These are phyloP conservation scores for Poecilia gillii DNA, from an alignment of 2,797 vertebrate genomes.

Conservation along the genomic window DNA sequence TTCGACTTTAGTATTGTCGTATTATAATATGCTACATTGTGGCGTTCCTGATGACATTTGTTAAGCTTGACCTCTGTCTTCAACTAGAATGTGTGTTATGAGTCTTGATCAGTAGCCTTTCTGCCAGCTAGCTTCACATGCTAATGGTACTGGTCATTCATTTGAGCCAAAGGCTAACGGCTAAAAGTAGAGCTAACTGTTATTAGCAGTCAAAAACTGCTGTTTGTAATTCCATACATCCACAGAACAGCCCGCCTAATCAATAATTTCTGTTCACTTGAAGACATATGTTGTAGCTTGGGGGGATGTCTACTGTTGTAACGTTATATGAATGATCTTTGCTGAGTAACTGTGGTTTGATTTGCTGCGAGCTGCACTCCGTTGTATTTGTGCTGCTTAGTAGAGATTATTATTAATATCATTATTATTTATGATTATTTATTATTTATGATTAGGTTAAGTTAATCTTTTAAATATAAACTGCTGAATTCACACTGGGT, in stretches of 20 bases:
- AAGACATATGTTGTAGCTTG: background rate
- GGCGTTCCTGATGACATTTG: accelerated
- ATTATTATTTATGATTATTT: background rate
- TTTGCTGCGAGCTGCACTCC: background rate
- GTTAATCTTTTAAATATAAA: background rate
- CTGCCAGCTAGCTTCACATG: slow-evolving; percentile 37
- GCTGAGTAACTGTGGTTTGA: background rate
- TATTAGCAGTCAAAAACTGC: background rate
- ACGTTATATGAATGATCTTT: background rate
- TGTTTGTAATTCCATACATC: background rate
- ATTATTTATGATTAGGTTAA: background rate
- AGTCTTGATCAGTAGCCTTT: background rate
- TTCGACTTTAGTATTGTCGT: accelerated
- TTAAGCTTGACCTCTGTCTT: background rate
- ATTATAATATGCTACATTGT: accelerated
- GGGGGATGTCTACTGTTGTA: background rate
- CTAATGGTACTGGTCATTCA: slow-evolving; percentile 66
- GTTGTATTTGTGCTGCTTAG: background rate
- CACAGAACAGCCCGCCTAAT: background rate
- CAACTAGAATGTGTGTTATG: background rate
- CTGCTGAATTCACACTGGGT: background rate
- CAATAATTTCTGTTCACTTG: background rate
- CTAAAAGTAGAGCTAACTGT: slow-evolving; percentile 2
- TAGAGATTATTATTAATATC: background rate
- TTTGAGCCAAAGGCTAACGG: slow-evolving; percentile 36